phyloP scores from a whole-genome alignment of 2,113 vertebrate genomes.

The Phalacrocorax brasilianus region DNA sequence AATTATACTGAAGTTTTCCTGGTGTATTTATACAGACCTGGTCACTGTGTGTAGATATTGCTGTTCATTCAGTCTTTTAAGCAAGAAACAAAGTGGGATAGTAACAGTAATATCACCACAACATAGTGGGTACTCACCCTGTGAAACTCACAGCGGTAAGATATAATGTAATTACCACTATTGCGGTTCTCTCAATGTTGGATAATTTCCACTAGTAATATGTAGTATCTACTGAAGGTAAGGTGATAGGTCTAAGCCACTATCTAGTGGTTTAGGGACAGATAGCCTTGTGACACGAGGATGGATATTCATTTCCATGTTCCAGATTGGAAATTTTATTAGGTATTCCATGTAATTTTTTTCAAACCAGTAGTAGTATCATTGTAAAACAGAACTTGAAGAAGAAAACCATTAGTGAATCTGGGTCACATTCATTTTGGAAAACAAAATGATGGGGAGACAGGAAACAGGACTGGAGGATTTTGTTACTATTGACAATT shows the following conservation, averaged over 20 bases:
- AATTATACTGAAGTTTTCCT: not conserved
- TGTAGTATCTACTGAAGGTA: not conserved
- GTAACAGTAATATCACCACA: not conserved
- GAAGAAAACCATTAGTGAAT: not conserved
- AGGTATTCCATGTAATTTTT: not conserved
- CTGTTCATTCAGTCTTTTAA: not conserved
- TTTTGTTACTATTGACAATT: not conserved
- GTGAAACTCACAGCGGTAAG: not conserved
- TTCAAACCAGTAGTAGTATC: not conserved
- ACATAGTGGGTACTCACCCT: not conserved
- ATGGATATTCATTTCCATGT: not conserved
- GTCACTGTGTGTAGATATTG: not conserved
- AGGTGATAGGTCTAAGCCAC: not conserved
- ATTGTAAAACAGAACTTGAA: not conserved
- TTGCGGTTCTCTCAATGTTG: not conserved
- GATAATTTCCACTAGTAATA: not conserved
- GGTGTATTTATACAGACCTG: not conserved
- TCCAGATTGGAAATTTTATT: not conserved
- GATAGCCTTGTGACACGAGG: not conserved
- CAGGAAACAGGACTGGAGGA: not conserved
- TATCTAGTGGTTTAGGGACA: not conserved
- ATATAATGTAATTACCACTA: not conserved
- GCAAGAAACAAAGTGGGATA: not conserved
- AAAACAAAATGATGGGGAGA: not conserved
- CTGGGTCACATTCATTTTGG: not conserved